Percentiles rank a stretch among this genome's conserved stretches.
Conservation (phyloP, 2,113 vertebrate species). For the Geothlypis trichas region DNA sequence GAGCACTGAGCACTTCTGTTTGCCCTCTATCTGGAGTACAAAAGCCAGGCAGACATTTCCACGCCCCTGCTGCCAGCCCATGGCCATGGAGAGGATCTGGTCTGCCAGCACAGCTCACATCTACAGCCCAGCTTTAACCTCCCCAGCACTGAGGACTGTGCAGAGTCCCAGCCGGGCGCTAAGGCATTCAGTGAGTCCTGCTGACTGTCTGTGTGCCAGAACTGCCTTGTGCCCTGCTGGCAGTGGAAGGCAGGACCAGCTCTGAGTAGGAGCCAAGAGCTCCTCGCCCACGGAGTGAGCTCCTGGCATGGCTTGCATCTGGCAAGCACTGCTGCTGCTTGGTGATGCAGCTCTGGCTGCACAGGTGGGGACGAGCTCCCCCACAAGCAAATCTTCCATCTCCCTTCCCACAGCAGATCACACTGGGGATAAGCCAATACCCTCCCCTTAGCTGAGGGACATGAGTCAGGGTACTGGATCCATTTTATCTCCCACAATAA, state of each 20-base stretch:
- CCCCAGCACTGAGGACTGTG: neutral
- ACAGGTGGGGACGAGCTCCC: neutral
- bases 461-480: neutral
- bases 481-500: neutral
- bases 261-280: neutral
- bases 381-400: neutral
- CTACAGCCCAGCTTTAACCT: constrained; percentile 1
- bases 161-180: neutral
- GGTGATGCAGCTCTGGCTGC: neutral
- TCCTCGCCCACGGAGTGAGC: neutral
- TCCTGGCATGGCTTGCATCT: neutral
- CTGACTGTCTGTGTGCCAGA: neutral
- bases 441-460: neutral
- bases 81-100: neutral
- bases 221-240: neutral
- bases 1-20: neutral
- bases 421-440: neutral
- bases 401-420: neutral
- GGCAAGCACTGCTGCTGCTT: neutral
- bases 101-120: neutral
- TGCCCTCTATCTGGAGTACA: neutral
- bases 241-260: neutral
- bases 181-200: neutral
- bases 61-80: neutral
- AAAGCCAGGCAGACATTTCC: neutral